Percentiles rank a stretch among this genome's conserved stretches.
Conservation (phyloP, 2,113 vertebrate species). For the Microcebus ravelobensis region DNA sequence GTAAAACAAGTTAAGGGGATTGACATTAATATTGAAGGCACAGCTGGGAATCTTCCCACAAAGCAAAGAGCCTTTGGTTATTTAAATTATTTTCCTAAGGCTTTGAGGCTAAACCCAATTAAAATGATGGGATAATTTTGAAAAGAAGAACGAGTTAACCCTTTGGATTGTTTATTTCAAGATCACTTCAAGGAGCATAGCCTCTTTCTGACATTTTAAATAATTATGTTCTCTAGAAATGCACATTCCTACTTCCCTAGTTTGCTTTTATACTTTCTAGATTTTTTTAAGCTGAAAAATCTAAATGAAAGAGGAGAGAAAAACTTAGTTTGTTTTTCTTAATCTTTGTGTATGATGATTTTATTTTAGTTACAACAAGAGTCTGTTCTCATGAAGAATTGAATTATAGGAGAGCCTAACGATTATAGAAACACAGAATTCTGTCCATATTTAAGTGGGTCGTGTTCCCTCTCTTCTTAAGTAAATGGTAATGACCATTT, state of each 20-base stretch:
- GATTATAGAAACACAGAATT: neutral
- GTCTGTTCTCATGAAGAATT: constrained; percentile 4
- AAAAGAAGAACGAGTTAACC: neutral
- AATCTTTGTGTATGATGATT: neutral
- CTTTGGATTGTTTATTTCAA: constrained; percentile 23
- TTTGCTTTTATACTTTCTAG: constrained; percentile 40
- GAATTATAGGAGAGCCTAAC: neutral
- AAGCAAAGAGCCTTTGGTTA: neutral
- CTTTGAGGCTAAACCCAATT: neutral
- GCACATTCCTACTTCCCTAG: neutral
- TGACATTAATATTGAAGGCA: neutral
- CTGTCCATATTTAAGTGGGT: neutral
- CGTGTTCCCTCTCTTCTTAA: neutral
- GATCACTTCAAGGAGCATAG: neutral
- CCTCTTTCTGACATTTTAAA: constrained; percentile 47
- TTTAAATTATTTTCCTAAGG: neutral
- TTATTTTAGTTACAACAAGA: constrained; percentile 31
- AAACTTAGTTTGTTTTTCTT: neutral
- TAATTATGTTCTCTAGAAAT: constrained; percentile 33
- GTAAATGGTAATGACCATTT: neutral
- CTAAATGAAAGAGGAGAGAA: neutral
- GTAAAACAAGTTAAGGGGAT: neutral
- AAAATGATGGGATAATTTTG: constrained; percentile 41
- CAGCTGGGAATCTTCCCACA: neutral
- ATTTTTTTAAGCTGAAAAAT: constrained; percentile 31